Base-by-base conservation (phyloP, 1,140 invertebrate species). In the Globodera ellingtonae region DNA sequence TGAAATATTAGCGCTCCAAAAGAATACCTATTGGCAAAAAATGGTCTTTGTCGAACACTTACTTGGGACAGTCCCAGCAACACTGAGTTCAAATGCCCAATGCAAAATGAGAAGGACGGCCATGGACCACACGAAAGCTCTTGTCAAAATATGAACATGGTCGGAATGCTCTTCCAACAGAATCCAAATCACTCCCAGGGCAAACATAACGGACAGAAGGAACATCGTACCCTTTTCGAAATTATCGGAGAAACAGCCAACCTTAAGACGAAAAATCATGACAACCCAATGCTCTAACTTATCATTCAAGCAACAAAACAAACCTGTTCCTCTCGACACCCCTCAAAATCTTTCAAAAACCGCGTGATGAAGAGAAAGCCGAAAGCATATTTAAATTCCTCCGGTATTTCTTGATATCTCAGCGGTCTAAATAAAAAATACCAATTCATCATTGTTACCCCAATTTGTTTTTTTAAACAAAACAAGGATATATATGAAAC, bases 241-340 rank as follows among this genome's bases (percentile, higher is more conserved):
- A 46, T 67, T 62, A 21, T 15, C 50, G 24, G 62, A 21, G n/a
- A 67, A 3, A n/a, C 75, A 77, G 10, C 46, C 10, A 6, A 77
- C 75, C 62, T 80, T 52, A 48, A n/a, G 52, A 59, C 72, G 35
- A 10, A 35, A 46, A 10, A 62, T 18, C 0, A 18, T 13, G 5
- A 18, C 18, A 62, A 62, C 56, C 15, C 6, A 62, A 62, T 18
- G 7, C 35, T 46, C 24, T 46, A 79, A 72, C 13, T 48, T 21
- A 62, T 10, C 35, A 0, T 44, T 46, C 21, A 80, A 15, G 13
- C 13, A 52, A 56, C 46, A 4, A 62, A 35, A 66, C 46, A 82
- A 70, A 83, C 72, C 44, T 79, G 82, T 48, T 83, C 82, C 69
- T 83, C 82, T 10, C 82, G 75, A 15, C 82, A 83, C 18, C 56